phyloP scores from a whole-genome alignment of 2,888 invertebrate species.

The Philopedon plagiatum region DNA sequence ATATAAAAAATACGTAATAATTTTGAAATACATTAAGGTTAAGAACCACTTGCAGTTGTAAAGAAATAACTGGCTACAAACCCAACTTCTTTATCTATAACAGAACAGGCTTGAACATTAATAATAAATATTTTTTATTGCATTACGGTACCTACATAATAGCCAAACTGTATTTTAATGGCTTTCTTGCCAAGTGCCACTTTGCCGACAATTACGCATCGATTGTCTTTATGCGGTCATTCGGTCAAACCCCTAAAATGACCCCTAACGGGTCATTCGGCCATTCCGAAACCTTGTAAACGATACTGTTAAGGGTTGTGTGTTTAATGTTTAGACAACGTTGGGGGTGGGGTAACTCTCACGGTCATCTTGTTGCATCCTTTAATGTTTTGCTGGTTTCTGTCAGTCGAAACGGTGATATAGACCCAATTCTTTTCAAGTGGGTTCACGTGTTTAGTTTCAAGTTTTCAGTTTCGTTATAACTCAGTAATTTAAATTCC shows the following conservation, averaged over 20 bases:
- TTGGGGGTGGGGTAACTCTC: constrained; percentile 57
- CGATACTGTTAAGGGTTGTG: constrained; percentile 61
- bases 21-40: too few relatives aligned
- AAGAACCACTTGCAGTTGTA: too few relatives aligned
- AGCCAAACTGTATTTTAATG: not conserved
- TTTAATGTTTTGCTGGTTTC: constrained; percentile 35
- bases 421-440: not conserved
- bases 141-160: too few relatives aligned
- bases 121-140: too few relatives aligned
- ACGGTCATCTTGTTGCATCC: constrained; percentile 31
- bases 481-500: too few relatives aligned
- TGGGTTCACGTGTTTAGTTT: not conserved
- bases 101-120: too few relatives aligned
- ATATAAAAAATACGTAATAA: too few relatives aligned
- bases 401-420: constrained; percentile 32
- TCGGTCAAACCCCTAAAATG: constrained; percentile 37
- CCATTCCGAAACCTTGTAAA: constrained; percentile 60
- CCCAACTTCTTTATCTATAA: too few relatives aligned
- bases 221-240: constrained; percentile 13
- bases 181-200: not conserved
- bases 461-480: not conserved
- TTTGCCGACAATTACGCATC: not conserved
- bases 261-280: constrained; percentile 62
- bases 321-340: constrained; percentile 61
- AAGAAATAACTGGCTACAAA: too few relatives aligned